A percentile compares a stretch with the other conserved stretches of the same genome.
Conservation (phyloP, 92 coral and sea anemone genomes). For the Plumapathes pennacea region DNA sequence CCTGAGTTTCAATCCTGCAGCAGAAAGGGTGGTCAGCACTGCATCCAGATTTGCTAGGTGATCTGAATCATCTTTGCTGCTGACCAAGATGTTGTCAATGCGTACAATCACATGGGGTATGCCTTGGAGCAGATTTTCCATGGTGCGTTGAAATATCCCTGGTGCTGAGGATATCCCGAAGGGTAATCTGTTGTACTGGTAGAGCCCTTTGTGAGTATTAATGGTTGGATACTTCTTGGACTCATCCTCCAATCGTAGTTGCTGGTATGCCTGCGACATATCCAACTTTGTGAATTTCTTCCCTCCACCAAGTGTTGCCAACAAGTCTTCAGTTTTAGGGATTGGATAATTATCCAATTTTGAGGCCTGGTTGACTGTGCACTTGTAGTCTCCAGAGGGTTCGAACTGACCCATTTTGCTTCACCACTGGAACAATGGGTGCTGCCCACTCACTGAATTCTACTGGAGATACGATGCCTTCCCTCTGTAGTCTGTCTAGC, state of each 20-base stretch:
- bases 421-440: conserved; percentile 40
- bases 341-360: conserved; percentile 60
- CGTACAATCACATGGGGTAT: conserved; percentile 43
- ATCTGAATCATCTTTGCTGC: conserved; percentile 25
- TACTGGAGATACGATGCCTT: conserved; percentile 31
- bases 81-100: conserved; percentile 45
- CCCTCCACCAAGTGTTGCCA: conserved; percentile 46
- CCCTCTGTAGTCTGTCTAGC: conserved; percentile 8
- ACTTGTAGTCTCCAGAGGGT: conserved; percentile 61
- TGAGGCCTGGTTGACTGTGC: conserved; percentile 49
- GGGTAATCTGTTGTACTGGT: conserved; percentile 29
- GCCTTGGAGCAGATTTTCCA: conserved; percentile 56
- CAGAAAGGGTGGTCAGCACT: conserved; percentile 29
- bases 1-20: conserved; percentile 29
- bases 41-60: conserved; percentile 40
- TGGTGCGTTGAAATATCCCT: conserved; percentile 45
- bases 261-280: conserved; percentile 57
- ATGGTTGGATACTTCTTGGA: conserved; percentile 47
- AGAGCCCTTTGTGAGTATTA: conserved; percentile 47
- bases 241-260: conserved; percentile 28
- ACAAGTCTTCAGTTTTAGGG: conserved; percentile 50
- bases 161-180: conserved; percentile 26
- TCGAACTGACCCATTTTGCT: conserved; percentile 9
- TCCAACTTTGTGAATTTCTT: conserved; percentile 45
- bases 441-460: conserved; percentile 54